Conservation (phyloP, 37 sponge, comb jelly and placozoan species). For the Ephydatia muelleri region DNA sequence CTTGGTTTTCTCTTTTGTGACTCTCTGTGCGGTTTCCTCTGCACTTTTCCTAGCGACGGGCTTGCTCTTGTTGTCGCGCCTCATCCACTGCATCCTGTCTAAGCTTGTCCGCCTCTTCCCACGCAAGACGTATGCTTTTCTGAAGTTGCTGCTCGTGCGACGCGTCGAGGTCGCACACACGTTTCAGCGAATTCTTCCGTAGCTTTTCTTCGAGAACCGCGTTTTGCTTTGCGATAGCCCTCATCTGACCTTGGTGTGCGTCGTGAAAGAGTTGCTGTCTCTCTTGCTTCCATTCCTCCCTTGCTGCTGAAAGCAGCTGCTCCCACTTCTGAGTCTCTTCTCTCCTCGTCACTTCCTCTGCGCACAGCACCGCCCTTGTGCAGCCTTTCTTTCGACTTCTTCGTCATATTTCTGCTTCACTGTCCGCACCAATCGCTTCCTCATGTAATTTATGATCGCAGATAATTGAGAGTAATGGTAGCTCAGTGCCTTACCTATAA, state of each 20-base stretch:
- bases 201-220: slow-evolving; percentile 37
- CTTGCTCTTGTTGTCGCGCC: slow-evolving; percentile 51
- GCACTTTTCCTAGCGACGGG: slow-evolving; percentile 40
- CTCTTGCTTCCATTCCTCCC: slow-evolving; percentile 40
- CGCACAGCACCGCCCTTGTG: slow-evolving; percentile 48
- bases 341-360: slow-evolving; percentile 66
- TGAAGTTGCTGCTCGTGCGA: slow-evolving; percentile 24
- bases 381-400: slow-evolving; percentile 31
- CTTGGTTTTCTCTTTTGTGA: slow-evolving; percentile 6
- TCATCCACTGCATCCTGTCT: slow-evolving; percentile 28
- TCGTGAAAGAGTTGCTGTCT: slow-evolving; percentile 40
- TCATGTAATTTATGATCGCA: neutral
- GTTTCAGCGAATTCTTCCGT: slow-evolving; percentile 35
- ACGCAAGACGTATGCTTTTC: slow-evolving; percentile 8
- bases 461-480: neutral
- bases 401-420: slow-evolving; percentile 24
- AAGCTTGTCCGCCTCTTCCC: slow-evolving; percentile 45
- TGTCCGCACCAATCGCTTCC: slow-evolving; percentile 58
- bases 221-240: slow-evolving; percentile 31
- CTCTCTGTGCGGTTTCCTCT: slow-evolving; percentile 7
- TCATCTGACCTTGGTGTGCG: slow-evolving; percentile 29
- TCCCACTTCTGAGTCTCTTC: slow-evolving; percentile 43
- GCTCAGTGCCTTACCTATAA: slow-evolving; percentile 1
- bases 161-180: neutral
- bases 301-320: slow-evolving; percentile 6